Evolutionary conservation across 35 echinoderm and acorn worm species (phyloP).

Genomic region (Stichopus chloronotus): DNA sequence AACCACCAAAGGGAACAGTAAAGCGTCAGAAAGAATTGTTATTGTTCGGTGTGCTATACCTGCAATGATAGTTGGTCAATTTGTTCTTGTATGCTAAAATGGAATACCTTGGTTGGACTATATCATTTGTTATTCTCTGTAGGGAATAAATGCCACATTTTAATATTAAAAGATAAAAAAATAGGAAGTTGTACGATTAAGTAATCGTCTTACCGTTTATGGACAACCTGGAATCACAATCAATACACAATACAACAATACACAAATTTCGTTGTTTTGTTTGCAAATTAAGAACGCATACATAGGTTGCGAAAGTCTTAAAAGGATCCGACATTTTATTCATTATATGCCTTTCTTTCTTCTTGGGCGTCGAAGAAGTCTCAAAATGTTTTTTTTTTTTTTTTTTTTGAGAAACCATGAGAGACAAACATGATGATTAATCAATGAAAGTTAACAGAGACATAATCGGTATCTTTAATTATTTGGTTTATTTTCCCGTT

Average conservation of each 20-base stretch:
- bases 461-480: neutral
- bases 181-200: slow-evolving; percentile 16
- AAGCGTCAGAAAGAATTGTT: slow-evolving; percentile 37
- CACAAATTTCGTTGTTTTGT: slow-evolving; percentile 28
- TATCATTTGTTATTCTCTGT: slow-evolving; percentile 16
- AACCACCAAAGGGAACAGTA: slow-evolving; percentile 15
- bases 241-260: slow-evolving; percentile 30
- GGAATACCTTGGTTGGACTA: neutral
- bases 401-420: neutral
- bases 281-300: slow-evolving; percentile 22
- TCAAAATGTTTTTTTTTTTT: neutral
- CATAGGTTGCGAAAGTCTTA: neutral
- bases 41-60: neutral
- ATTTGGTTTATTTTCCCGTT: neutral
- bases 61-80: neutral
- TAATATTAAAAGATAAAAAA: neutral
- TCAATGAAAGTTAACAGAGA: neutral
- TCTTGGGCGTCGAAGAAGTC: slow-evolving; percentile 23
- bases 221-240: neutral
- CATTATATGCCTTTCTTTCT: neutral
- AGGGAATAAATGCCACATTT: neutral
- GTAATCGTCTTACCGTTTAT: slow-evolving; percentile 17
- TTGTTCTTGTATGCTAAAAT: neutral
- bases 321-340: slow-evolving; percentile 22
- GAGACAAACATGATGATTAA: neutral